Conservation (phyloP, 1,140 invertebrate species). For the Campoletis sonorensis region DNA sequence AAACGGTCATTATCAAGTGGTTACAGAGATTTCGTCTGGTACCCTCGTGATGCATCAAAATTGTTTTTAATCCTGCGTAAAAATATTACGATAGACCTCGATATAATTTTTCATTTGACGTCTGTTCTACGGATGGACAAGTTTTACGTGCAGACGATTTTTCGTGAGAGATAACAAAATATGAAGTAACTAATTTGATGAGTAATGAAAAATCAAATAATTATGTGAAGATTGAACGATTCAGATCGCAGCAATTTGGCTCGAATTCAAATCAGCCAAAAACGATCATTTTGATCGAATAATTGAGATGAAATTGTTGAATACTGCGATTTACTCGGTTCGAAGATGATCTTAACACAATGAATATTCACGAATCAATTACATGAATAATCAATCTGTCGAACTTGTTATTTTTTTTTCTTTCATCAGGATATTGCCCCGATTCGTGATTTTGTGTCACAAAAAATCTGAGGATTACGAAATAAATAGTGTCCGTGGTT, state of each 20-base stretch:
- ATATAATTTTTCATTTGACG: not conserved
- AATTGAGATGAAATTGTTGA: no score
- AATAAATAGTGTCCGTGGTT: slow-evolving; percentile 50
- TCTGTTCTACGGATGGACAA: not conserved
- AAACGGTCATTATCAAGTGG: not conserved
- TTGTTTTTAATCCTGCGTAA: not conserved
- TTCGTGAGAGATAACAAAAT: not conserved
- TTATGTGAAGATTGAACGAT: no score
- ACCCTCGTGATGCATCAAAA: not conserved
- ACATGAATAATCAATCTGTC: no score
- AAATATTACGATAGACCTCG: not conserved
- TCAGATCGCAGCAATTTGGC: no score
- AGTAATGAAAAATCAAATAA: no score
- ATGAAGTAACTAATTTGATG: no score
- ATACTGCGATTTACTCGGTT: no score
- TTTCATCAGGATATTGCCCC: not conserved
- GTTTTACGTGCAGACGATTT: not conserved
- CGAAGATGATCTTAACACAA: no score
- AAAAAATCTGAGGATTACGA: slow-evolving; percentile 42
- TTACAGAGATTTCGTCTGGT: not conserved
- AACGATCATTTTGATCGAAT: no score
- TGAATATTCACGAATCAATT: no score
- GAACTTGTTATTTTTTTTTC: no score
- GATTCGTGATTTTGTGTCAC: not conserved
- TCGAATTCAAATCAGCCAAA: no score